phyloP scores from a whole-genome alignment of 2,113 vertebrate species.

The Gadus chalcogrammus region DNA sequence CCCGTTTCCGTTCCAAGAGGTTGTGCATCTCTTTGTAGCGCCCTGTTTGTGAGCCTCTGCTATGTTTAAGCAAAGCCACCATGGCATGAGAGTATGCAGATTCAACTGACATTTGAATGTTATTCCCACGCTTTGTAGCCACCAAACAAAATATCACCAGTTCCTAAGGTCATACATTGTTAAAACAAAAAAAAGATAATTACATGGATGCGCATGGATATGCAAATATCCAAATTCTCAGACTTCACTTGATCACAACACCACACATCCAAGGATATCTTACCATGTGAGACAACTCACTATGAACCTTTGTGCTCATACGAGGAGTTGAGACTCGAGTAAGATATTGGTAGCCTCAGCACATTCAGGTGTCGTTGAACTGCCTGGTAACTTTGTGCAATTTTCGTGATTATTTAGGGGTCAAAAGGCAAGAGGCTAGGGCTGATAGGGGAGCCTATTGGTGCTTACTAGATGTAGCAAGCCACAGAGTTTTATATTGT shows the following conservation, averaged over 20 bases:
- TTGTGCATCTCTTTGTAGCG: conserved; percentile 73
- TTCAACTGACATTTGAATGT: conserved; percentile 71
- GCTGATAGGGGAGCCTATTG: conserved; percentile 56
- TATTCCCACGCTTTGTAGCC: conserved; percentile 44
- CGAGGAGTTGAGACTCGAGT: too few species aligned
- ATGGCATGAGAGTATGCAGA: conserved; percentile 68
- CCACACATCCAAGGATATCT: too few species aligned
- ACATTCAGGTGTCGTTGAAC: conserved; percentile 74
- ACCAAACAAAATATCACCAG: neutral
- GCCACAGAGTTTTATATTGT: too few species aligned
- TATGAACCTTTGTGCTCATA: too few species aligned
- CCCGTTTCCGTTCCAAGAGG: conserved; percentile 56
- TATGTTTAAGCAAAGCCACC: conserved; percentile 64
- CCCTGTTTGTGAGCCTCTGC: conserved; percentile 74
- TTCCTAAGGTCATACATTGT: too few species aligned
- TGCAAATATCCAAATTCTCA: neutral
- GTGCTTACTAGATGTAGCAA: neutral
- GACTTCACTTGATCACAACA: neutral
- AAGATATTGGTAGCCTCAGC: conserved; percentile 18
- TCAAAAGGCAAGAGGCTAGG: conserved; percentile 77
- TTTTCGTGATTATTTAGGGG: conserved; percentile 66
- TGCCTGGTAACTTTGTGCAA: conserved; percentile 68
- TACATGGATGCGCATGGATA: too few species aligned
- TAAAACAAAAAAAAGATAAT: too few species aligned
- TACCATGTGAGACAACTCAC: too few species aligned